Evolutionary conservation across 1,140 invertebrate genomes (phyloP), one percentile per base, ranked within the genome.

Genomic region (Sycobia sp.): DNA sequence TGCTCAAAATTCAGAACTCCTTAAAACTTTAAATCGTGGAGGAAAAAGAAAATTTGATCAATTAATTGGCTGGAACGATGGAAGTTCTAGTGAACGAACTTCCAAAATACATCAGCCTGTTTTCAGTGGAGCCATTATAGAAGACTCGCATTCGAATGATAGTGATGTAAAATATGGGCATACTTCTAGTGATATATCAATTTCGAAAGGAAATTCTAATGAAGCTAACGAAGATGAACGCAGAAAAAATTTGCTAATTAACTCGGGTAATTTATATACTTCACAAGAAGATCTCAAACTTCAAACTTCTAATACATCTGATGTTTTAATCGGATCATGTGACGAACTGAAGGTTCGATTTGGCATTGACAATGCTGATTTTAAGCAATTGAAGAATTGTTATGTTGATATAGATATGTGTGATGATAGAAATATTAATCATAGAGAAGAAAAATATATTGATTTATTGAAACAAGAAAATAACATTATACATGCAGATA

Each of bases 11-110:
- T 79, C 79, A 0, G 80, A 82, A 38, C 36, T 82, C 5, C 38
- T 81, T 3, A 81, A 82, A 54, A 55, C 76, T 0, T 43, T 82
- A 7, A 81, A 81, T 51, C 75, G 77, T 3, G 80, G 79, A 2
- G 79, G 80, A 0, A 82, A 81, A 11, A 72, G 77, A 2, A 81
- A 81, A 46, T 82, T 81, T 29, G 79, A 81, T 58, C 80, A 82
- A 36, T 58, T 81, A 11, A 79, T 82, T 32, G 78, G 77, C 0
- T 82, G 80, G 80, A 76, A 71, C 39, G 76, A 78, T 14, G 71
- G 69, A 7, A 71, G 71, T 5, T 55, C 70, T 1, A 69, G 59
- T 16, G 77, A 77, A 23, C 64, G 71, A 34, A 72, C 67, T 0
- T 73, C 74, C 3, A 80, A 75, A 66, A 74, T 71, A 36, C 76